These are phyloP conservation scores for Drosophila glabriapex DNA, from an alignment of 2,888 invertebrate genomes.

Conservation along the genomic window DNA sequence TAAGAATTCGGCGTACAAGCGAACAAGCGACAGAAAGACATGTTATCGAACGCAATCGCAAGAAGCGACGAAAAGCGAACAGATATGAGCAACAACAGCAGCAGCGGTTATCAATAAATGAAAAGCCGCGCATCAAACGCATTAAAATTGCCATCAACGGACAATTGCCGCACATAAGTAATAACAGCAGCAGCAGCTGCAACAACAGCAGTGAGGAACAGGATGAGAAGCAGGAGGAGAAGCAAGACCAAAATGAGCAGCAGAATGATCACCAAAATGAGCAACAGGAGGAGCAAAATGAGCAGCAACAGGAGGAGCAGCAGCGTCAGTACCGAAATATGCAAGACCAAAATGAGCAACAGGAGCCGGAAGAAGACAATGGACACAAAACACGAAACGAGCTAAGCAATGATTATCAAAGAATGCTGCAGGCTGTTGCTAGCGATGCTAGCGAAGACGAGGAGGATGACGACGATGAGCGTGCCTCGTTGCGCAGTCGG, in stretches of 20 bases:
- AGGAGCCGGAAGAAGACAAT: slow-evolving; percentile 25
- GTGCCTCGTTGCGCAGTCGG: slow-evolving; percentile 27
- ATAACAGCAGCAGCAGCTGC: slow-evolving; percentile 54
- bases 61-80: slow-evolving; percentile 49
- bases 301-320: slow-evolving; percentile 24
- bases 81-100: background rate
- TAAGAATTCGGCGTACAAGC: slow-evolving; percentile 31
- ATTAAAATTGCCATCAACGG: slow-evolving; percentile 70
- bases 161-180: slow-evolving; percentile 47
- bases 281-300: slow-evolving; percentile 31
- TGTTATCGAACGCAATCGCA: slow-evolving; percentile 36
- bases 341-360: slow-evolving; percentile 16
- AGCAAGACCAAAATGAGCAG: slow-evolving; percentile 1
- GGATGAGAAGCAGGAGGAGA: slow-evolving; percentile 24
- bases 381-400: slow-evolving; percentile 23
- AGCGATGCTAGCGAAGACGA: background rate
- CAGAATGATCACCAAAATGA: background rate
- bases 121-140: slow-evolving; percentile 59
- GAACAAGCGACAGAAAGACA: slow-evolving; percentile 10
- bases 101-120: background rate
- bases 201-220: slow-evolving; percentile 61
- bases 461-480: slow-evolving; percentile 39
- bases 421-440: background rate
- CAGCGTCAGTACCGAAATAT: slow-evolving; percentile 15
- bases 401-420: slow-evolving; percentile 18